Conservation (phyloP, 2,113 vertebrate species). For the Sakesphorus luctuosus region DNA sequence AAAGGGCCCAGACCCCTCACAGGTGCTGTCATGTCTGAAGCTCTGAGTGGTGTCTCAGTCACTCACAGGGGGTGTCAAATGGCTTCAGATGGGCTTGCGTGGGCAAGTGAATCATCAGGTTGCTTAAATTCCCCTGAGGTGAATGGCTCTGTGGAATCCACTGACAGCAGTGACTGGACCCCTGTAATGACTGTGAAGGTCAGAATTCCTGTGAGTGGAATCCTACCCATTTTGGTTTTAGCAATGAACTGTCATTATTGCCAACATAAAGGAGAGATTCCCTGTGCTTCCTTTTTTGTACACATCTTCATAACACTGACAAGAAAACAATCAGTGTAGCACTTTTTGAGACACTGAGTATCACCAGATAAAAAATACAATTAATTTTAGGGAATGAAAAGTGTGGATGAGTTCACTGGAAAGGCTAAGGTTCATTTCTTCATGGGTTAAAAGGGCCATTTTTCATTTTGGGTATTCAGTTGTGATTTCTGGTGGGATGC, state of each 20-base stretch:
- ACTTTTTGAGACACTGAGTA: background rate
- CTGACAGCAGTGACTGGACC: background rate
- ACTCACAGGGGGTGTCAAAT: background rate
- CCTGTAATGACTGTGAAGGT: background rate
- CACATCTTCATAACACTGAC: background rate
- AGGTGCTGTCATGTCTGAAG: background rate
- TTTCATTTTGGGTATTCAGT: background rate
- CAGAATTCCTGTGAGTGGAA: background rate
- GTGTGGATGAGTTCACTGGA: background rate
- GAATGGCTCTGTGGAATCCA: background rate
- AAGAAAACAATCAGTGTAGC: background rate
- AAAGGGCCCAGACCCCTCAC: background rate
- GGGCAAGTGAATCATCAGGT: background rate
- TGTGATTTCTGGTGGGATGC: background rate
- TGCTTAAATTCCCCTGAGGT: background rate
- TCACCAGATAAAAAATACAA: background rate
- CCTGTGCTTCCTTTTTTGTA: background rate
- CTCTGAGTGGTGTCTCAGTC: background rate
- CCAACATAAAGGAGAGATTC: background rate
- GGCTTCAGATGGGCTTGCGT: background rate
- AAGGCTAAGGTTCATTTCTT: background rate
- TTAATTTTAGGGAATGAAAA: background rate
- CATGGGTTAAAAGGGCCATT: background rate
- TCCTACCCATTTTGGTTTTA: background rate
- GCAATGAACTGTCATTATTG: background rate